phyloP scores from a whole-genome alignment of 2,888 invertebrate species.

The Lepetodrilus schrolli region DNA sequence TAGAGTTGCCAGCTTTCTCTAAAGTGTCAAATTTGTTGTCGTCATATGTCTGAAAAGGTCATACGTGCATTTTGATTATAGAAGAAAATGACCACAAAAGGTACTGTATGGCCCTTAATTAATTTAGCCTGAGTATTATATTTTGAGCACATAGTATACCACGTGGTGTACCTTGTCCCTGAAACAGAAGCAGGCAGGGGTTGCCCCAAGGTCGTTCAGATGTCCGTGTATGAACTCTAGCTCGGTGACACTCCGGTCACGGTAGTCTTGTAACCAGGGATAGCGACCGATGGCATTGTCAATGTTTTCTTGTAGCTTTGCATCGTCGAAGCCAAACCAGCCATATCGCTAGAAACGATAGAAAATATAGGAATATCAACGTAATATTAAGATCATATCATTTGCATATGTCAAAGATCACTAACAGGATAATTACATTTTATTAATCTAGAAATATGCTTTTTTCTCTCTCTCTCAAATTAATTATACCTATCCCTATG shows the following conservation, averaged over 20 bases:
- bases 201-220: constrained; percentile 65
- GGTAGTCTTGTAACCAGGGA: constrained; percentile 63
- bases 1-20: constrained; percentile 56
- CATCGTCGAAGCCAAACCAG: constrained; percentile 69
- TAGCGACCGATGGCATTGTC: constrained; percentile 65
- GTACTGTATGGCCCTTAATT: too few relatives aligned
- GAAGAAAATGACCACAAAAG: not conserved
- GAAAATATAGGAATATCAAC: not conserved
- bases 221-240: constrained; percentile 72
- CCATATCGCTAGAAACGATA: constrained; percentile 68
- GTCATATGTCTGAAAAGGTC: constrained; percentile 55
- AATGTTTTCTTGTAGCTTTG: constrained; percentile 66
- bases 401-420: not conserved
- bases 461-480: too few relatives aligned
- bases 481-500: too few relatives aligned
- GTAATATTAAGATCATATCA: not conserved
- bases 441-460: too few relatives aligned
- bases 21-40: constrained; percentile 55
- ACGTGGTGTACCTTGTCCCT: constrained; percentile 69
- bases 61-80: not conserved
- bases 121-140: too few relatives aligned
- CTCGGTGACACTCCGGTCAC: constrained; percentile 71
- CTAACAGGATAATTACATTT: not conserved
- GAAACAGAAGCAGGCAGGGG: constrained; percentile 68
- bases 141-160: too few relatives aligned